These are phyloP conservation scores for Dendrolimus pini DNA, from an alignment of 2,888 invertebrate genomes.

Conservation along the genomic window DNA sequence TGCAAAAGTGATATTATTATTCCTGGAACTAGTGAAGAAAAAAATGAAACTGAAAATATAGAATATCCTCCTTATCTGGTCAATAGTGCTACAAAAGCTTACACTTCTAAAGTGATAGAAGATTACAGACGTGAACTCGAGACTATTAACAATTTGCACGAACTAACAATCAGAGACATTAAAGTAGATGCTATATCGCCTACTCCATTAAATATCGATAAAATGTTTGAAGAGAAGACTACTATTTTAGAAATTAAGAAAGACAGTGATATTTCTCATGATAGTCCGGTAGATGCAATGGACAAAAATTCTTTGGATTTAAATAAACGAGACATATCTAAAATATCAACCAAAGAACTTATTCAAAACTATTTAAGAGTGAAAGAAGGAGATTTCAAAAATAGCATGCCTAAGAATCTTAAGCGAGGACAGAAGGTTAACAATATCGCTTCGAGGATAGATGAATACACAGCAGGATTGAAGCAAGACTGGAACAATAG, in stretches of 20 bases:
- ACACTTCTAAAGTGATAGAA: constrained; percentile 71
- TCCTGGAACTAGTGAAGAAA: constrained; percentile 27
- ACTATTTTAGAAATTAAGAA: constrained; percentile 31
- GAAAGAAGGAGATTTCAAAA: constrained; percentile 54
- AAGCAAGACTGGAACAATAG: constrained; percentile 59
- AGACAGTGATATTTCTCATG: constrained; percentile 21
- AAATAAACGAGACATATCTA: constrained; percentile 46
- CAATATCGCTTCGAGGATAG: constrained; percentile 29
- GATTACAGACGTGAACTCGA: constrained; percentile 71
- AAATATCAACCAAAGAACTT: constrained; percentile 62
- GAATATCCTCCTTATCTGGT: constrained; percentile 64
- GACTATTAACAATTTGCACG: constrained; percentile 65
- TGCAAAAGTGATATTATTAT: constrained; percentile 27
- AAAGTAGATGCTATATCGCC: constrained; percentile 62
- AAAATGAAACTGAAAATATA: constrained; percentile 29
- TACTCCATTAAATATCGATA: constrained; percentile 59
- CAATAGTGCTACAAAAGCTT: constrained; percentile 65
- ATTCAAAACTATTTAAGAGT: constrained; percentile 68
- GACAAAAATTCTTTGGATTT: constrained; percentile 36
- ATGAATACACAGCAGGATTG: constrained; percentile 25
- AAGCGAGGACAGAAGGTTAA: constrained; percentile 24
- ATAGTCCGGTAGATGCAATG: constrained; percentile 7
- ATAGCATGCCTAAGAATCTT: constrained; percentile 25
- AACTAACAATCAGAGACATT: constrained; percentile 67
- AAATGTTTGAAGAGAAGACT: constrained; percentile 57